Evolutionary conservation across 2,888 invertebrate species (phyloP), one percentile per base, ranked within the genome.

Genomic region (Drosophila suboccidentalis): DNA sequence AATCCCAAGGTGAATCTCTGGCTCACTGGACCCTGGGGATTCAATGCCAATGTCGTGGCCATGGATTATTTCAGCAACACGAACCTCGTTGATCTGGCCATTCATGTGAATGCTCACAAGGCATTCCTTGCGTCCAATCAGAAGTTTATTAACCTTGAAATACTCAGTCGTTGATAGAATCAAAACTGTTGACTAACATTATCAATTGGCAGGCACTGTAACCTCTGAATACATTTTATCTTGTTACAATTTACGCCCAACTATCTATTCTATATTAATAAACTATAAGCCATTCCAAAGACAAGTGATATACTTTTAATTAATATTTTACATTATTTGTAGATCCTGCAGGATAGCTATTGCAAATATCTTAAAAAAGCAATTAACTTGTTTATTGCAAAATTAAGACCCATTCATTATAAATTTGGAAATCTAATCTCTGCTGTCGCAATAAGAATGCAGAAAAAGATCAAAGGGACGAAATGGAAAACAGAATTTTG

Each of bases 1-100:
- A 97, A 97, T 92, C 94, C 95, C 39, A 95, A 96, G 84, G 94
- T 97, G 0, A 95, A 95, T 0, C 93, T 93, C 34, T 96, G 96
- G 93, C 94, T 96, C 19, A 90, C 94, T 55, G 95, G 95, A 6
- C 94, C 94, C 43, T 96, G 96, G 96, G 93, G 95, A 49, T 92
- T 93, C 13, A 94, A 94, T 60, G 95, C 95, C 10, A 96, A 96
- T 91, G 95, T 96, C 29, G 94, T 96, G 2, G 95, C 96, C 1
- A 94, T 95, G 6, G 96, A 96, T 91, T 96, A 95, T 91, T 95
- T 96, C 87, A 93, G 96, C 70, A 95, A 94, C 17, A 96, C 95
- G 47, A 96, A 96, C 89, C 93, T 96, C 34, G 93, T 96, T 47
- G 95, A 96, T 86, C 92, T 95, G 44, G 95, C 95, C 1, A 95